Conservation (phyloP, 1,140 invertebrate species). For the Penaeus vannamei region DNA sequence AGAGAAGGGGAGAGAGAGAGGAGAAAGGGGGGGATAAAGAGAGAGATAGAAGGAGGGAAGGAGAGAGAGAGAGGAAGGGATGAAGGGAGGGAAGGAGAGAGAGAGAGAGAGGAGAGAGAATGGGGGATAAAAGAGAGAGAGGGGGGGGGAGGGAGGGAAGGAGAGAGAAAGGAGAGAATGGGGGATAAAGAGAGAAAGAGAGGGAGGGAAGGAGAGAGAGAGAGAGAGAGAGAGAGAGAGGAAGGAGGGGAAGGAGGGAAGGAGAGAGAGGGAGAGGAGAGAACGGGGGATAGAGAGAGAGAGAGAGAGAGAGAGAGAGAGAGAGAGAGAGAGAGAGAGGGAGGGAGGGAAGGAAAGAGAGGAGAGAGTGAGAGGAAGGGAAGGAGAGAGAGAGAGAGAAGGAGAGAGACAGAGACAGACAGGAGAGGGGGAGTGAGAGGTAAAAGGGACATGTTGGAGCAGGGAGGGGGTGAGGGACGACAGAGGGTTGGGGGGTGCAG, state of each 20-base stretch:
- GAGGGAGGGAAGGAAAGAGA: neutral
- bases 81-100: no score
- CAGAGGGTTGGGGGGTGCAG: neutral
- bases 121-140: no score
- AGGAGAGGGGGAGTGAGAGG: neutral
- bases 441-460: neutral
- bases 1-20: no score
- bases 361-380: neutral
- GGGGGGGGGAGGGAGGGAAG: no score
- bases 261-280: neutral
- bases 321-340: neutral
- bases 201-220: no score
- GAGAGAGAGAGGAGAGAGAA: no score
- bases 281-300: neutral
- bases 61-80: no score
- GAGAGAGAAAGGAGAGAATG: no score
- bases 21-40: no score
- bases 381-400: neutral
- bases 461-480: neutral
- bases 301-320: neutral
- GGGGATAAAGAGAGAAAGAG: no score
- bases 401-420: no score
- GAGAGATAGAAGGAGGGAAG: no score
- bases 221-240: neutral
- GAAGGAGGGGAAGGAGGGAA: neutral